These are phyloP conservation scores for Bradypodion ventrale DNA, from an alignment of 2,797 vertebrate species.

Conservation along the genomic window DNA sequence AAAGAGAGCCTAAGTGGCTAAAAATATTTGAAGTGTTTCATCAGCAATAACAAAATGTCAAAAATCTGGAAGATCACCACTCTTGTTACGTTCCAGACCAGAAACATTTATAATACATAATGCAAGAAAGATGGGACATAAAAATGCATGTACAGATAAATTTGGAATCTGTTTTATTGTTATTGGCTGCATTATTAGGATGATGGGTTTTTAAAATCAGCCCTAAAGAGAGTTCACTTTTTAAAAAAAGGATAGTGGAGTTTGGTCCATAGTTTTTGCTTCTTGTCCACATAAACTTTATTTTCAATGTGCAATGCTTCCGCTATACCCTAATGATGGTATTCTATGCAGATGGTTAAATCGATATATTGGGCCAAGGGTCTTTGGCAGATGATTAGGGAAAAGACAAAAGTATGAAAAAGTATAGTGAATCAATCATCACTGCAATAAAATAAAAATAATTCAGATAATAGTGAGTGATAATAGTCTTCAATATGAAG, in stretches of 20 bases:
- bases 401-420: no score
- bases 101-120: background rate
- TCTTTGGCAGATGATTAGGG: no score
- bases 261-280: background rate
- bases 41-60: slow-evolving; percentile 21
- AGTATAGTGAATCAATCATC: no score
- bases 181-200: slow-evolving; percentile 18
- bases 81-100: slow-evolving; percentile 1
- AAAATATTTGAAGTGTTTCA: slow-evolving; percentile 36
- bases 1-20: background rate
- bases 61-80: slow-evolving; percentile 24
- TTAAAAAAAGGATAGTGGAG: background rate
- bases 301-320: background rate
- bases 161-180: slow-evolving; percentile 14
- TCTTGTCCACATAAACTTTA: rapidly evolving
- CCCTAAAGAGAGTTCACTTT: background rate
- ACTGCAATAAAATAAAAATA: no score
- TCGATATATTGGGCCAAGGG: background rate
- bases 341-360: background rate
- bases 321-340: background rate
- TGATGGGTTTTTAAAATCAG: slow-evolving; percentile 23
- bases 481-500: no score
- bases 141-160: slow-evolving; percentile 15
- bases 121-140: slow-evolving; percentile 36
- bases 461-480: no score